Conservation (phyloP, 2,113 vertebrate species). For the Pelvicachromis taeniatus region DNA sequence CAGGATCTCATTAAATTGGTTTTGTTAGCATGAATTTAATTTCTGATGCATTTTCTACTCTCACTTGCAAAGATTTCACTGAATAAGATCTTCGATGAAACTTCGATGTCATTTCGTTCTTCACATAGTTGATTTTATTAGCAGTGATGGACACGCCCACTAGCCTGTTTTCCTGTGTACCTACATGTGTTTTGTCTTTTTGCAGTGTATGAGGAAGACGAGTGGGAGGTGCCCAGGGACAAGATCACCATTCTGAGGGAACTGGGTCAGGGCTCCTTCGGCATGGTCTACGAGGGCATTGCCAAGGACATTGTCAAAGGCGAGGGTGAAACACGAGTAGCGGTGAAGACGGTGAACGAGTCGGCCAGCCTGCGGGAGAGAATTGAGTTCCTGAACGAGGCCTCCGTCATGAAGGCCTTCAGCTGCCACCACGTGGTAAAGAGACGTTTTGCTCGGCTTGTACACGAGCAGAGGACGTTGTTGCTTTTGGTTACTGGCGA, state of each 20-base stretch:
- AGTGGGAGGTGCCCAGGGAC: slow-evolving; percentile 93
- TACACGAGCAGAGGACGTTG: neutral
- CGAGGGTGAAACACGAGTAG: slow-evolving; percentile 80
- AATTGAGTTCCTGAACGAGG: slow-evolving; percentile 97
- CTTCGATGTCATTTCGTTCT: neutral
- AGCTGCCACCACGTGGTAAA: slow-evolving; percentile 96
- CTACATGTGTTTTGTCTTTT: slow-evolving; percentile 6
- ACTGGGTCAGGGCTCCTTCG: slow-evolving; percentile 94
- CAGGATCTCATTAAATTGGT: neutral
- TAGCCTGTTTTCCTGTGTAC: neutral
- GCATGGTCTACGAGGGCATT: slow-evolving; percentile 95
- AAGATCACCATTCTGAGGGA: slow-evolving; percentile 88
- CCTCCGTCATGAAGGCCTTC: slow-evolving; percentile 97
- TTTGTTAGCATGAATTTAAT: neutral
- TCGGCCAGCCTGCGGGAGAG: slow-evolving; percentile 90
- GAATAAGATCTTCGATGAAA: neutral
- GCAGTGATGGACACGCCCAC: neutral
- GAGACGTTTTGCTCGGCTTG: neutral
- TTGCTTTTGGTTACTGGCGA: neutral
- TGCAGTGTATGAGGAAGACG: slow-evolving; percentile 90
- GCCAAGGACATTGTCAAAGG: slow-evolving; percentile 92
- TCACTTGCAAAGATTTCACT: neutral
- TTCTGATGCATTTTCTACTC: neutral
- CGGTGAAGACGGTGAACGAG: slow-evolving; percentile 95
- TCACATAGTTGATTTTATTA: neutral